A percentile compares a stretch with the other conserved stretches of the same genome.
Conservation (phyloP, 2,888 invertebrate genomes). For the Odontocerum albicorne region DNA sequence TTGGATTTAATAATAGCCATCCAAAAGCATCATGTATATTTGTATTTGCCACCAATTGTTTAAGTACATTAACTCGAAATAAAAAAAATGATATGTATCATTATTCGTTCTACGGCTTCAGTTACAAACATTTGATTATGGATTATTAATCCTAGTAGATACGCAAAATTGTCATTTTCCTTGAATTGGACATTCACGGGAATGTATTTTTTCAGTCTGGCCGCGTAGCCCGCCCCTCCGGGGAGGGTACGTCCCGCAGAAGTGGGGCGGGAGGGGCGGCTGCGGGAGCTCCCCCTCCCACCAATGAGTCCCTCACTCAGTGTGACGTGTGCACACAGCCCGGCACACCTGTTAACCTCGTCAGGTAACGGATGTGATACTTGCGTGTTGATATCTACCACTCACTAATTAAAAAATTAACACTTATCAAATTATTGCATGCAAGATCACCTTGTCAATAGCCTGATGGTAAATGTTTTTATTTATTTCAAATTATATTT, state of each 20-base stretch:
- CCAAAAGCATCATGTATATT: too few relatives aligned
- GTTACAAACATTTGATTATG: too few relatives aligned
- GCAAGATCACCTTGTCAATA: neutral
- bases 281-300: slow-evolving; percentile 43
- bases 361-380: too few relatives aligned
- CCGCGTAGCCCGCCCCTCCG: slow-evolving; percentile 38
- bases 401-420: too few relatives aligned
- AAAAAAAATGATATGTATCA: too few relatives aligned
- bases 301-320: slow-evolving; percentile 52
- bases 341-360: slow-evolving; percentile 66
- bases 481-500: neutral
- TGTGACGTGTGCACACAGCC: slow-evolving; percentile 69
- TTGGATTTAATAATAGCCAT: too few relatives aligned
- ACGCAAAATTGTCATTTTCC: too few relatives aligned
- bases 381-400: neutral
- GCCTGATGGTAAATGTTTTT: neutral
- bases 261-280: slow-evolving; percentile 16
- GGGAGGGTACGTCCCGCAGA: slow-evolving; percentile 22
- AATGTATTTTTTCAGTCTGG: slow-evolving; percentile 22
- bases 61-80: neutral
- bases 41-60: neutral
- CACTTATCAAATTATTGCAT: neutral
- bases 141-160: too few relatives aligned
- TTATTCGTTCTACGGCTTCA: too few relatives aligned
- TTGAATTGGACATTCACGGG: too few relatives aligned